Evolutionary conservation across 2,888 invertebrate genomes (phyloP), one percentile per base, ranked within the genome.

Genomic region (Choreutis nemorana): DNA sequence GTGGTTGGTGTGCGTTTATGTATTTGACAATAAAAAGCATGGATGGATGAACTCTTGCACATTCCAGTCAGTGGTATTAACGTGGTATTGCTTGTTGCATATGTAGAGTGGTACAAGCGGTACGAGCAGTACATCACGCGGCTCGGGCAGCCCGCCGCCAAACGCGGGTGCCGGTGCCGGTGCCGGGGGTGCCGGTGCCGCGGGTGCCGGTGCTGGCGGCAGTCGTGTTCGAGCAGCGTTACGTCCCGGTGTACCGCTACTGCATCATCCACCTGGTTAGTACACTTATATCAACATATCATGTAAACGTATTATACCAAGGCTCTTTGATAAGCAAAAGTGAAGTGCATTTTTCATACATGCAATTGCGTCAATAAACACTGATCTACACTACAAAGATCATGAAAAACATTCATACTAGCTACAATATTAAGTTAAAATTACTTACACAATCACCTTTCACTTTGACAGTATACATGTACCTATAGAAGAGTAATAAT

Each of bases 231-330:
- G 71, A 1, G 70, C 70, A 2, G 62, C 72, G 6, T 45, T 75
- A 12, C 39, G 60, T 0, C 55, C 68, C 12, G 75, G 72, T 0
- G 59, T 67, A 0, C 57, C 68, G 5, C 36, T 73, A 11, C 75
- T 72, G 14, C 71, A 71, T 12, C 75, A 72, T 20, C 75, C 75
- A 2, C 68, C 72, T 5, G 71, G 75, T 75, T 14, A 33, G 18
- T 31, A 11, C 13, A 28, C 22, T 21, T 8, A 3, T 10, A 14
- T 7, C 4, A 8, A 20, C 20, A 20, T 5, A 20, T 20, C 9
- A 9, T 9, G 9, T 20, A 9, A 4, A 8, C 9, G 20, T 20
- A 20, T 20, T 20, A n/a, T n/a, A 1, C 9, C 3, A 21, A 7
- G 9, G 3, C 8, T 21, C 8, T 21, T 21, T 7, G 21, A 1